These are phyloP conservation scores for Crossaster papposus DNA, from an alignment of 53 echinoderm and acorn worm genomes.

Conservation along the genomic window DNA sequence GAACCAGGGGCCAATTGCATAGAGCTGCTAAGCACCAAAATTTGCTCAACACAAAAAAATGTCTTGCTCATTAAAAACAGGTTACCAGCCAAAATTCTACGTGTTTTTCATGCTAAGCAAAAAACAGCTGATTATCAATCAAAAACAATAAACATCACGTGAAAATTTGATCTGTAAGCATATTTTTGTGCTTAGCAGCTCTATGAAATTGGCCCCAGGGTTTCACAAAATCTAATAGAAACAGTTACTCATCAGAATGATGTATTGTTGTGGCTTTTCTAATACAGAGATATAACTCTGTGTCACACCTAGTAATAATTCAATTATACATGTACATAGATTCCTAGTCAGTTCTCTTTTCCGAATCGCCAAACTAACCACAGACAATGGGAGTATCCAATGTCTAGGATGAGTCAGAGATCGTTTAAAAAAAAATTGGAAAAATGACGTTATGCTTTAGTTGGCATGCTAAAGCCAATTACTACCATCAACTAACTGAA, in stretches of 20 bases:
- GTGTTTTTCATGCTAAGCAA: no score
- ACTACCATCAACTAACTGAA: conserved; percentile 19
- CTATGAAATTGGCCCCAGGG: no score
- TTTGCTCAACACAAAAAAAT: no score
- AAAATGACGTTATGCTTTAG: conserved; percentile 31
- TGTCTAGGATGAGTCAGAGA: conserved; percentile 22
- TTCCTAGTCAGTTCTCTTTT: neutral
- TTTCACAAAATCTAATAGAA: neutral
- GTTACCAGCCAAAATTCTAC: no score
- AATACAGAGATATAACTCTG: neutral
- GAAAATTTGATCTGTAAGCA: no score
- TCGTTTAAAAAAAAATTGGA: neutral
- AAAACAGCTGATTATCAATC: no score
- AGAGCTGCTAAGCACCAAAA: no score
- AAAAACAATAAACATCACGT: no score
- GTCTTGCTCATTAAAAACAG: no score
- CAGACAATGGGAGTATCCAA: conserved; percentile 37
- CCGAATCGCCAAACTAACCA: neutral
- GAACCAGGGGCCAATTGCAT: no score
- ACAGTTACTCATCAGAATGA: neutral
- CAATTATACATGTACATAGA: neutral
- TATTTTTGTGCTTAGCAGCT: no score
- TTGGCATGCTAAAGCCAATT: neutral
- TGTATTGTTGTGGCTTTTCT: neutral
- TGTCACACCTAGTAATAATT: neutral